phyloP scores from a whole-genome alignment of 2,888 invertebrate genomes.

The Polydesmus complanatus region DNA sequence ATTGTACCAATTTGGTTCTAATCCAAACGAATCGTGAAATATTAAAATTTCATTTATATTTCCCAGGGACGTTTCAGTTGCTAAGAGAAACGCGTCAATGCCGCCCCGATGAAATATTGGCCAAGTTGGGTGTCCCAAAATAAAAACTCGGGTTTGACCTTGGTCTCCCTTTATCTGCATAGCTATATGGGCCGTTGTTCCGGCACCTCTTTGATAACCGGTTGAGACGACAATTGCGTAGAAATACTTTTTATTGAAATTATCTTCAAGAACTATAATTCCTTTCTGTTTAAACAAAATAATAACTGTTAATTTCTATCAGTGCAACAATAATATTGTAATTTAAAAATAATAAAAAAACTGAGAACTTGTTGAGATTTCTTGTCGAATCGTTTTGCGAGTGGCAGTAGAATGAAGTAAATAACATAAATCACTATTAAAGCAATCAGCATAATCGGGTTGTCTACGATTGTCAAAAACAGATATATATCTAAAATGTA shows the following conservation, averaged over 20 bases:
- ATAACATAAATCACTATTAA: slow-evolving; percentile 17
- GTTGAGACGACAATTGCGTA: slow-evolving; percentile 23
- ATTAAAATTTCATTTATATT: not conserved
- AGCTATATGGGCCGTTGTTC: slow-evolving; percentile 23
- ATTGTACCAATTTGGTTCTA: slow-evolving; percentile 6
- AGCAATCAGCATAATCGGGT: slow-evolving; percentile 19
- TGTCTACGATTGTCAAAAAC: slow-evolving; percentile 19
- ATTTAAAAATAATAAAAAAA: no score
- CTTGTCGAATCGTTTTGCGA: slow-evolving; percentile 1
- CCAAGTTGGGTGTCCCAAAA: not conserved
- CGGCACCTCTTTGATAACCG: slow-evolving; percentile 20
- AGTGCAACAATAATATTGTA: not conserved
- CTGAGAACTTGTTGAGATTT: not conserved
- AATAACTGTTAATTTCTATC: slow-evolving; percentile 19
- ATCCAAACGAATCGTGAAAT: slow-evolving; percentile 9
- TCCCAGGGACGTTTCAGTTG: slow-evolving; percentile 1
- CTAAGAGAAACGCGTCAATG: slow-evolving; percentile 4
- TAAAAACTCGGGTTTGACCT: not conserved
- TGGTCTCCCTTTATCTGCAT: slow-evolving; percentile 28
- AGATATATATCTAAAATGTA: slow-evolving; percentile 20
- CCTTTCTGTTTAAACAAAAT: slow-evolving; percentile 7
- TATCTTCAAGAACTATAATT: slow-evolving; percentile 22
- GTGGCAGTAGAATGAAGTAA: slow-evolving; percentile 17
- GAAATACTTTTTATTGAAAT: slow-evolving; percentile 19
- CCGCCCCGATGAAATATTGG: not conserved